Percentiles rank a stretch among this genome's conserved stretches.
Evolutionary conservation across 1,140 invertebrate species (phyloP).

Genomic region (Drosophila mojavensis): DNA sequence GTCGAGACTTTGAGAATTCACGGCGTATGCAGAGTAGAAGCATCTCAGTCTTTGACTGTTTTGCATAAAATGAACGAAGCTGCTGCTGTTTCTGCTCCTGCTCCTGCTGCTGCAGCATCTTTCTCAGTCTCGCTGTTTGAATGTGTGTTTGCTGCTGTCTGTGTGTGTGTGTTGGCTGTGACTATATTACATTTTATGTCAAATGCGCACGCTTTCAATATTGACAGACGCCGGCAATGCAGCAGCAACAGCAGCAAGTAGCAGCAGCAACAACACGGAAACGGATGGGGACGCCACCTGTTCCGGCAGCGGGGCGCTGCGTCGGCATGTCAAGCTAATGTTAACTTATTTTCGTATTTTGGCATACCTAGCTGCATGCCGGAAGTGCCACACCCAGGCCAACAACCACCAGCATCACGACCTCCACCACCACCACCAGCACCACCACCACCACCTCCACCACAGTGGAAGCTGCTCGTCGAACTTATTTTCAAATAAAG

Average conservation of each 20-base stretch:
- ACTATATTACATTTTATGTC: conserved; percentile 82
- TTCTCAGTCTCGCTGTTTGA: conserved; percentile 14
- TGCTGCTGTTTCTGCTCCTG: conserved; percentile 9
- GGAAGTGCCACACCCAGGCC: conserved; percentile 25
- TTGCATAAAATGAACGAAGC: conserved; percentile 38
- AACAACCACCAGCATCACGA: background rate
- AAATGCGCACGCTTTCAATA: conserved; percentile 78
- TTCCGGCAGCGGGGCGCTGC: conserved; percentile 20
- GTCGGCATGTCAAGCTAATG: conserved; percentile 68
- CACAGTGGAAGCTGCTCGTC: background rate
- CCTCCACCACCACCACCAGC: no score
- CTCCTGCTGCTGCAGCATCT: conserved; percentile 3
- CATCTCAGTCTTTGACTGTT: conserved; percentile 25
- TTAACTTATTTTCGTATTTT: conserved; percentile 72
- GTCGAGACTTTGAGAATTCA: background rate
- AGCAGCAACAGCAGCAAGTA: conserved; percentile 18
- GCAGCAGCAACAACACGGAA: conserved; percentile 13
- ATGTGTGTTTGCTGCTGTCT: background rate
- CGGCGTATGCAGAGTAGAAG: background rate
- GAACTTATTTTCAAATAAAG: conserved; percentile 60
- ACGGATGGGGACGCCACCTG: conserved; percentile 62
- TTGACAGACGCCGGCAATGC: conserved; percentile 58
- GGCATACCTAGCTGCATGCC: conserved; percentile 46
- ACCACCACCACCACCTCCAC: no score
- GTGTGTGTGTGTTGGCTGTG: conserved; percentile 38